phyloP scores from a whole-genome alignment of 1,140 invertebrate species.

The Aporrectodea caliginosa region DNA sequence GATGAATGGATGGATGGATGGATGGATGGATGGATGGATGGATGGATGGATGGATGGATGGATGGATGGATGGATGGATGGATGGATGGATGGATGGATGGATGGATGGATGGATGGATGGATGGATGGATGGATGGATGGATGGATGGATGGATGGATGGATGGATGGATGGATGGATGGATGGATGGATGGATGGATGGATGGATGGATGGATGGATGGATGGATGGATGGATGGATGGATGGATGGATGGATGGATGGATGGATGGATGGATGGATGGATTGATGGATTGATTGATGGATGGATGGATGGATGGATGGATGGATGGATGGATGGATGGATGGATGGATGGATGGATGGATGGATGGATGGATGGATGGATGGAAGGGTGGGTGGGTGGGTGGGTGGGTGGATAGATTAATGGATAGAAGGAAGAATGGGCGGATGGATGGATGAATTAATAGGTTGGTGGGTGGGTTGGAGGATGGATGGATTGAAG shows the following conservation, averaged over 20 bases:
- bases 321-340: conserved; percentile 10
- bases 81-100: conserved; percentile 1
- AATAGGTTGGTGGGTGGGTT: no score
- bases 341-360: conserved; percentile 12
- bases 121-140: conserved; percentile 16
- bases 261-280: conserved; percentile 16
- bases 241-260: conserved; percentile 10
- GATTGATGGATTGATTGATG: no score
- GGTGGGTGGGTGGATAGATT: neutral
- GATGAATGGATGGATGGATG: no score
- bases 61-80: conserved; percentile 16
- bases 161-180: conserved; percentile 12
- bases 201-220: conserved; percentile 16
- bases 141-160: conserved; percentile 16
- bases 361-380: conserved; percentile 13
- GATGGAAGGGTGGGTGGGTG: neutral
- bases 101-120: conserved; percentile 10
- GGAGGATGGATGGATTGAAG: no score
- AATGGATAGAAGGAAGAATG: no score
- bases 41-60: conserved; percentile 16
- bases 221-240: conserved; percentile 12
- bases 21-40: conserved; percentile 16
- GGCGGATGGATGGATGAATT: no score
- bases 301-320: no score
- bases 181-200: conserved; percentile 10